Base-by-base conservation (phyloP, 2,888 invertebrate genomes). In the Drosophila neutralis region DNA sequence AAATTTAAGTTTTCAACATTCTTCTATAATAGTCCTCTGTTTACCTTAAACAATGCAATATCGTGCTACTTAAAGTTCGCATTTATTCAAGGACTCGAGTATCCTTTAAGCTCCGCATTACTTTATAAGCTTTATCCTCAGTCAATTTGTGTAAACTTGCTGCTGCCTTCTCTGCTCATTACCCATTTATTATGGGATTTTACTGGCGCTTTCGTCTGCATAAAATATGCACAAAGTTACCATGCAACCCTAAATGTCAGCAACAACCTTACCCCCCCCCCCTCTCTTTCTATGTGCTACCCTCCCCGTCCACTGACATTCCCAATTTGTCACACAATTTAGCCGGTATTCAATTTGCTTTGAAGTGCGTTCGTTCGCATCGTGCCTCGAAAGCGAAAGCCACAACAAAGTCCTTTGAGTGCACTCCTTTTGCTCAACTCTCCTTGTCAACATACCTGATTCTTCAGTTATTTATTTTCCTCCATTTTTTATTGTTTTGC, bases 311-410 rank as follows among this genome's bases (percentile, higher is more conserved):
- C 18, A 27, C 5, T 27, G 3, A 4, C 45, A 40, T 27, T 56
- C 52, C 40, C 69, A 80, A 80, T 80, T 80, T 83, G 81, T 77
- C 78, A 61, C 64, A 65, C 79, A 78, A 78, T 79, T 82, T 79
- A 66, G 78, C 40, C 24, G 71, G 62, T 54, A 68, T 82, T 67
- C 64, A 70, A 79, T 74, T 79, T 70, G 42, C 61, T 74, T 74
- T 58, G 51, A 77, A 65, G 64, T 56, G 48, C 51, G 27, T 42
- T 60, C 15, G 8, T 21, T 21, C 49, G 60, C 48, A 48, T 40
- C 29, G 21, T 35, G 61, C 27, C 64, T 21, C 45, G 15, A 24
- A 24, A 42, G 42, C 31, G 24, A 40, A 57, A 56, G 60, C 60
- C 45, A 53, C 24, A 52, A 57, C 69, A 65, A 75, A 59, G 58